phyloP scores from a whole-genome alignment of 2,797 vertebrate species.

The Phoebastria nigripes region DNA sequence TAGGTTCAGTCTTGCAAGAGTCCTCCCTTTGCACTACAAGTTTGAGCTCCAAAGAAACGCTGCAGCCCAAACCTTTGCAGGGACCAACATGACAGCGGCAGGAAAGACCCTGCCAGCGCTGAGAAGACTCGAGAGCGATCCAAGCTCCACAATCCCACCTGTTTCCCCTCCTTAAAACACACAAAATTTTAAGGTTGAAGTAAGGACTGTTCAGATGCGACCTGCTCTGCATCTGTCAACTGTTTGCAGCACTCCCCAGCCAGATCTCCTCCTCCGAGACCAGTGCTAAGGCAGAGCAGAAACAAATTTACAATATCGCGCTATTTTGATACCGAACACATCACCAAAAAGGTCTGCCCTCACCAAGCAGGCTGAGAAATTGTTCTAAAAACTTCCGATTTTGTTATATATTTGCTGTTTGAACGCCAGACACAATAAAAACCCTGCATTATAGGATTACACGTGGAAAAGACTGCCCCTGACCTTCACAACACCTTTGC shows the following conservation, averaged over 20 bases:
- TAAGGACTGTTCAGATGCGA: not conserved
- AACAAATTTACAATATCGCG: accelerated
- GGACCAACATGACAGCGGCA: not conserved
- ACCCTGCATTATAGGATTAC: not conserved
- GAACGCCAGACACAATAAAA: not conserved
- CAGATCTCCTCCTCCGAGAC: not conserved
- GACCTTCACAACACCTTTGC: not conserved
- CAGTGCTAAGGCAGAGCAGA: not conserved
- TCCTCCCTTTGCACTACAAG: not conserved
- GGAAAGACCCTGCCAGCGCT: accelerated
- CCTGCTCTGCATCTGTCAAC: not conserved
- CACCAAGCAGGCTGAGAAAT: not conserved
- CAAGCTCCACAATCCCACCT: not conserved
- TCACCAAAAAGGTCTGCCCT: not conserved
- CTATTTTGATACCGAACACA: accelerated
- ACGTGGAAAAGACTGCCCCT: not conserved
- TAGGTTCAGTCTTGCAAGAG: not conserved
- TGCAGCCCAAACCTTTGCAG: not conserved
- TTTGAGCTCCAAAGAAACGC: not conserved
- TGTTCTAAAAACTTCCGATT: not conserved
- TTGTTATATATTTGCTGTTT: not conserved
- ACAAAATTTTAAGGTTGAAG: not conserved
- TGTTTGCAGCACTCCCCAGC: accelerated
- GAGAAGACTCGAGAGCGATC: accelerated
- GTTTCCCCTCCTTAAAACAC: not conserved